phyloP scores from a whole-genome alignment of 2,888 invertebrate species.

The Tetragnatha montana region DNA sequence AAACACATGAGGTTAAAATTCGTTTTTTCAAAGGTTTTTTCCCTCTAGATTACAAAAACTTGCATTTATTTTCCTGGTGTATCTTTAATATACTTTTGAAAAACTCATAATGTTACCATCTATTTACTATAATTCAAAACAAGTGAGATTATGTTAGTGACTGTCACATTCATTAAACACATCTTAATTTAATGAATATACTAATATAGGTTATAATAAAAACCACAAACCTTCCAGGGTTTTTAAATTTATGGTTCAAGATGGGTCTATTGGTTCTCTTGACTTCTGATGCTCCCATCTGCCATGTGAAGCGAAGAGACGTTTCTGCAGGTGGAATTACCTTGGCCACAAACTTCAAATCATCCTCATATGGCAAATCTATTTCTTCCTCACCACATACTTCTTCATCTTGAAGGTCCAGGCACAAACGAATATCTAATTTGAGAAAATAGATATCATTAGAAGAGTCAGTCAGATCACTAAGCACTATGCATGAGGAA shows the following conservation, averaged over 20 bases:
- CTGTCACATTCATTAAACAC: neutral
- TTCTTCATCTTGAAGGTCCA: conserved; percentile 12
- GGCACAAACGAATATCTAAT: conserved; percentile 52
- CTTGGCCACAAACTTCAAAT: conserved; percentile 43
- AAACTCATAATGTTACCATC: too few relatives aligned
- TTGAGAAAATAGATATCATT: neutral
- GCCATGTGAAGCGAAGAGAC: conserved; percentile 60
- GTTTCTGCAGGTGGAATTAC: conserved; percentile 56
- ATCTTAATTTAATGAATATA: neutral
- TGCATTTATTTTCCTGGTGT: too few relatives aligned
- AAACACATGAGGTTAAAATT: too few relatives aligned
- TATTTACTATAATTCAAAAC: too few relatives aligned
- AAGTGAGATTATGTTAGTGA: too few relatives aligned
- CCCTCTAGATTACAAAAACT: too few relatives aligned
- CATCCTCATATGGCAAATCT: conserved; percentile 57
- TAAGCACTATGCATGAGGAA: neutral
- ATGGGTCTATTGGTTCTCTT: conserved; percentile 45
- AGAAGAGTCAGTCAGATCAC: neutral
- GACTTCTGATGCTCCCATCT: conserved; percentile 49
- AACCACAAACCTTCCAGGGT: conserved; percentile 59
- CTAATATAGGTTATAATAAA: too few relatives aligned
- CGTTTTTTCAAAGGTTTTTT: too few relatives aligned
- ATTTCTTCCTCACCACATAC: conserved; percentile 34
- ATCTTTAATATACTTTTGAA: too few relatives aligned
- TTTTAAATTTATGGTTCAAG: conserved; percentile 43